Percentiles rank a stretch among this genome's conserved stretches.
These are phyloP conservation scores for Papilio polyxenes DNA, from an alignment of 1,140 invertebrate genomes.

Conservation along the genomic window DNA sequence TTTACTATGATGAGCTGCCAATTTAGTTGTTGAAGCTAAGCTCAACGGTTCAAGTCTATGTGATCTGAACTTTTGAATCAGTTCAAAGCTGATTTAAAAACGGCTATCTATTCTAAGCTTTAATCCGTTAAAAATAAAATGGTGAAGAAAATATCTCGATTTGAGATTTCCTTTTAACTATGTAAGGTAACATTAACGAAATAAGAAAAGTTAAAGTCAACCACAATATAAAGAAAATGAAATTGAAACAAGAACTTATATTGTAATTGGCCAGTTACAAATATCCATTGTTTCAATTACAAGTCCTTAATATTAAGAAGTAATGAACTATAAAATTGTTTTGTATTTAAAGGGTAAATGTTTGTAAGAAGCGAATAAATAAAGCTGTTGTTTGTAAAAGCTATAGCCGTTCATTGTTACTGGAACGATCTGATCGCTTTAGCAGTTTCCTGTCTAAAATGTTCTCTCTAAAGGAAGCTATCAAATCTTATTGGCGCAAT, in stretches of 20 bases:
- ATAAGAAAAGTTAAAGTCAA: background rate
- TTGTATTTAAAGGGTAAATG: background rate
- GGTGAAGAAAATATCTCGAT: background rate
- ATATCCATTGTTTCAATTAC: background rate
- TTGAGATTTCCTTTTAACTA: background rate
- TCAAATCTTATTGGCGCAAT: slow-evolving; percentile 23
- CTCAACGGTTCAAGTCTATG: too few relatives aligned
- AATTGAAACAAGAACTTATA: background rate
- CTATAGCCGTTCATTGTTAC: background rate
- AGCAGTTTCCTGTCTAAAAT: slow-evolving; percentile 19
- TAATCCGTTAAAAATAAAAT: background rate
- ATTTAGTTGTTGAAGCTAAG: too few relatives aligned
- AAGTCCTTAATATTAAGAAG: background rate
- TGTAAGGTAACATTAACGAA: too few relatives aligned
- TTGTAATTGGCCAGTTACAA: background rate
- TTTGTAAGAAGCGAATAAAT: background rate
- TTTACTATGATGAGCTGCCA: too few relatives aligned
- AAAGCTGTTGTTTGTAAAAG: background rate
- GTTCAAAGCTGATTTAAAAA: too few relatives aligned
- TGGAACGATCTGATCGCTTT: slow-evolving; percentile 8
- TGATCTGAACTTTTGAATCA: too few relatives aligned
- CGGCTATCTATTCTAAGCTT: background rate
- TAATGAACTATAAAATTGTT: slow-evolving; percentile 1
- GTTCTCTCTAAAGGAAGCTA: slow-evolving; percentile 6
- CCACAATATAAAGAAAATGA: background rate